These are phyloP conservation scores for Brachionichthys hirsutus DNA, from an alignment of 2,113 vertebrate species.

Conservation along the genomic window DNA sequence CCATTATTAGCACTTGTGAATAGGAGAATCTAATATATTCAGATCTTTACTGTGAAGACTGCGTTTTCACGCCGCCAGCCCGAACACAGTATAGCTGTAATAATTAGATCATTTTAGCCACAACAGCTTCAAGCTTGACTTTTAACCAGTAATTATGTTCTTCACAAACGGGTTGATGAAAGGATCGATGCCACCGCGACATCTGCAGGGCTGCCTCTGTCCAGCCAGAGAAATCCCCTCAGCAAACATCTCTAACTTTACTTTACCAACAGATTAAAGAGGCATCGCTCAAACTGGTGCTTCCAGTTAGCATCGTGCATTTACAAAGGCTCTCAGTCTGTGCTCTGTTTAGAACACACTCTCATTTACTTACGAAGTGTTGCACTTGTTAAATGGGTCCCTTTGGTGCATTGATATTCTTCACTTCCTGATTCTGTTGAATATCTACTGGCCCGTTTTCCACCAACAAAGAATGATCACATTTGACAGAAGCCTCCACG, in stretches of 20 bases:
- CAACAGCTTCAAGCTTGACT: neutral
- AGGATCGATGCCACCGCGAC: too few relatives aligned
- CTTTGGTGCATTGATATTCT: constrained; percentile 19
- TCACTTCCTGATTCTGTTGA: constrained; percentile 25
- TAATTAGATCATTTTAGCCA: neutral
- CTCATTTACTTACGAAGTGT: constrained; percentile 32
- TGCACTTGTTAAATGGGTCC: constrained; percentile 41
- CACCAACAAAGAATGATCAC: constrained; percentile 22
- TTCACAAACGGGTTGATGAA: too few relatives aligned
- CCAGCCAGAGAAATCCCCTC: too few relatives aligned
- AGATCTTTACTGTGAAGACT: constrained; percentile 74
- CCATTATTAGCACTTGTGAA: constrained; percentile 72
- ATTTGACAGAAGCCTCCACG: constrained; percentile 74
- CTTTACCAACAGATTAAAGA: too few relatives aligned
- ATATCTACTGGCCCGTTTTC: constrained; percentile 19
- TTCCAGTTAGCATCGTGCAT: neutral
- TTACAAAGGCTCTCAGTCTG: constrained; percentile 11
- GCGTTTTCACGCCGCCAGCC: constrained; percentile 29
- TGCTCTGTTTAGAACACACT: constrained; percentile 37
- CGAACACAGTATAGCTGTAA: neutral
- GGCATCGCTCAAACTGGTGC: neutral
- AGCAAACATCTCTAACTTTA: neutral
- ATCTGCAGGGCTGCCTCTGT: too few relatives aligned
- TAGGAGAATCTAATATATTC: constrained; percentile 73
- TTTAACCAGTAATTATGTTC: neutral